phyloP scores from a whole-genome alignment of 2,888 invertebrate species.

The Nymphalis c-album region DNA sequence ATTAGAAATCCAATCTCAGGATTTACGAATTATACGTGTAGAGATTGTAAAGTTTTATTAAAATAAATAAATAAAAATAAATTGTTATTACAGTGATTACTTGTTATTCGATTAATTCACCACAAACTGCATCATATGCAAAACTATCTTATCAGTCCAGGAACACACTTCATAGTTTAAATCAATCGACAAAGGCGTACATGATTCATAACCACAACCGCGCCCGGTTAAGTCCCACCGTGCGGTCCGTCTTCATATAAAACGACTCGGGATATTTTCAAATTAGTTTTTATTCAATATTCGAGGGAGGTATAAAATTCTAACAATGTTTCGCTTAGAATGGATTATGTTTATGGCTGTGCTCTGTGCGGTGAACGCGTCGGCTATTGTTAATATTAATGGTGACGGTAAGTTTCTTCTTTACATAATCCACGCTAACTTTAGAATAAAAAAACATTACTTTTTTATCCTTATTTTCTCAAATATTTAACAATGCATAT shows the following conservation, averaged over 20 bases:
- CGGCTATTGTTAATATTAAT: slow-evolving; percentile 31
- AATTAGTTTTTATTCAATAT: slow-evolving; percentile 29
- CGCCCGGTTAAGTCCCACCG: slow-evolving; percentile 33
- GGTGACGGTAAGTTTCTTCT: slow-evolving; percentile 36
- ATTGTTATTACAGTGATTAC: not conserved
- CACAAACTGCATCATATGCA: not conserved
- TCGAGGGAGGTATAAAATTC: slow-evolving; percentile 5
- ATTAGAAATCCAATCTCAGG: too few relatives aligned
- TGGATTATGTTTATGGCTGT: slow-evolving; percentile 23
- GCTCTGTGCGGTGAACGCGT: slow-evolving; percentile 30
- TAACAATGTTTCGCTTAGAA: slow-evolving; percentile 23
- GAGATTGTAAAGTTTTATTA: too few relatives aligned
- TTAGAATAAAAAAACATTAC: not conserved
- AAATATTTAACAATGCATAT: too few relatives aligned
- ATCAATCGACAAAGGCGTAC: slow-evolving; percentile 1
- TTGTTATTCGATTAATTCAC: not conserved
- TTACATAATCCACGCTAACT: not conserved
- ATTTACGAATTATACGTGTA: too few relatives aligned
- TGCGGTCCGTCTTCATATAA: slow-evolving; percentile 15
- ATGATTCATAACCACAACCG: slow-evolving; percentile 20
- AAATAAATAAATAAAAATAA: not conserved
- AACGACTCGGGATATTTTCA: slow-evolving; percentile 9
- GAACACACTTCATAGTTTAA: not conserved
- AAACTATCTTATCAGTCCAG: not conserved
- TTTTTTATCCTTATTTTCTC: too few relatives aligned